Conservation (phyloP, 2,888 invertebrate genomes). For the Clepsis dumicolana region DNA sequence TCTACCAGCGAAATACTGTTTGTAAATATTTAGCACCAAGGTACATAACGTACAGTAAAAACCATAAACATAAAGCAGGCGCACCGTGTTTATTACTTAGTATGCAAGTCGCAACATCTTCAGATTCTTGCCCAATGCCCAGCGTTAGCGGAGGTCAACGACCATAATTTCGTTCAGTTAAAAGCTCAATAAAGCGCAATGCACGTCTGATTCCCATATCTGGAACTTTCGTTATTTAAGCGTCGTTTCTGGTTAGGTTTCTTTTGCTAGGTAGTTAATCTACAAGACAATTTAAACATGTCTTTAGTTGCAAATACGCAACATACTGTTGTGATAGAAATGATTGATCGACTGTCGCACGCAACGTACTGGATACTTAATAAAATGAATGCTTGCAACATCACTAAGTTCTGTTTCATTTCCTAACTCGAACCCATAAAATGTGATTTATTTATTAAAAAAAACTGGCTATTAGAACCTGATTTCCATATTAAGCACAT, state of each 20-base stretch:
- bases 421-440: neutral
- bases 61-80: slow-evolving; percentile 46
- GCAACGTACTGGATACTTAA: neutral
- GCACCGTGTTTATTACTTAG: slow-evolving; percentile 56
- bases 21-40: slow-evolving; percentile 8
- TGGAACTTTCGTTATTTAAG: slow-evolving; percentile 18
- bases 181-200: slow-evolving; percentile 43
- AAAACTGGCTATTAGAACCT: slow-evolving; percentile 14
- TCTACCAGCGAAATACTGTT: neutral
- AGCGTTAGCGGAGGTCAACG: slow-evolving; percentile 67
- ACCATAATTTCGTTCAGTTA: slow-evolving; percentile 55
- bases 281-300: neutral
- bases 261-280: neutral
- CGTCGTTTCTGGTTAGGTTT: slow-evolving; percentile 4
- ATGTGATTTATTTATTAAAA: slow-evolving; percentile 1
- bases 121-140: slow-evolving; percentile 65
- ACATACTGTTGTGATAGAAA: neutral
- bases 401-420: neutral
- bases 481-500: slow-evolving; percentile 28
- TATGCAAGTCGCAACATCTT: slow-evolving; percentile 68
- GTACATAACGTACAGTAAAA: slow-evolving; percentile 32
- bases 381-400: neutral
- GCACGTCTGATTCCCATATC: slow-evolving; percentile 40
- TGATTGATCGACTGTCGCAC: neutral
- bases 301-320: slow-evolving; percentile 1